phyloP scores from a whole-genome alignment of 2,888 invertebrate genomes.

The Xestobium rufovillosum region DNA sequence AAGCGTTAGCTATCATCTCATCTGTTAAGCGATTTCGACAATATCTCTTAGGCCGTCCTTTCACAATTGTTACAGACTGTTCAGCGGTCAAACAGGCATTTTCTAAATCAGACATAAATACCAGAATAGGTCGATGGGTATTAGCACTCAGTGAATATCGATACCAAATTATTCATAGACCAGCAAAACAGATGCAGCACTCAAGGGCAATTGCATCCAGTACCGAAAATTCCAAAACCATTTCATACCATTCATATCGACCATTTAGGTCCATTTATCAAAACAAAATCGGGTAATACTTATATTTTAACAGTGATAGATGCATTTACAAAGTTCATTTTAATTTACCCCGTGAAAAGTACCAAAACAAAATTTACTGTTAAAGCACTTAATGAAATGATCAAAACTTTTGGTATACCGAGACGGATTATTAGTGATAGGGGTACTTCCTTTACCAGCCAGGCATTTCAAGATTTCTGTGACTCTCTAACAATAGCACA shows the following conservation, averaged over 20 bases:
- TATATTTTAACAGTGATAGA: constrained; percentile 16
- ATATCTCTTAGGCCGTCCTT: no score
- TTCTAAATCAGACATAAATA: no score
- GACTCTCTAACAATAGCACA: constrained; percentile 8
- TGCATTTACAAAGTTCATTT: constrained; percentile 18
- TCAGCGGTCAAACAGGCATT: no score
- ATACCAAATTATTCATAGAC: no score
- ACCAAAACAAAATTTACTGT: constrained; percentile 10
- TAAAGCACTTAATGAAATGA: constrained; percentile 9
- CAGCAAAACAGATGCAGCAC: no score
- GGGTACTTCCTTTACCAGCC: constrained; percentile 11
- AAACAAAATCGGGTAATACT: constrained; percentile 13
- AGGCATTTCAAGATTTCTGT: constrained; percentile 14
- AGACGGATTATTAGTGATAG: constrained; percentile 10
- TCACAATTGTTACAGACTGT: no score
- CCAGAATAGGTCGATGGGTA: no score
- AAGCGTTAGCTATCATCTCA: constrained; percentile 31
- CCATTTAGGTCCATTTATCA: constrained; percentile 20
- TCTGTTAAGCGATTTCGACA: constrained; percentile 21
- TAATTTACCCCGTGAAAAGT: constrained; percentile 14
- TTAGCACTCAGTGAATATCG: no score
- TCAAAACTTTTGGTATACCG: constrained; percentile 14
- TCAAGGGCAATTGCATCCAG: no score
- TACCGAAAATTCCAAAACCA: constrained; percentile 15
- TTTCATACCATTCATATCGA: constrained; percentile 21